Conservation (phyloP, 2,888 invertebrate species). For the Pyrrhia umbra region DNA sequence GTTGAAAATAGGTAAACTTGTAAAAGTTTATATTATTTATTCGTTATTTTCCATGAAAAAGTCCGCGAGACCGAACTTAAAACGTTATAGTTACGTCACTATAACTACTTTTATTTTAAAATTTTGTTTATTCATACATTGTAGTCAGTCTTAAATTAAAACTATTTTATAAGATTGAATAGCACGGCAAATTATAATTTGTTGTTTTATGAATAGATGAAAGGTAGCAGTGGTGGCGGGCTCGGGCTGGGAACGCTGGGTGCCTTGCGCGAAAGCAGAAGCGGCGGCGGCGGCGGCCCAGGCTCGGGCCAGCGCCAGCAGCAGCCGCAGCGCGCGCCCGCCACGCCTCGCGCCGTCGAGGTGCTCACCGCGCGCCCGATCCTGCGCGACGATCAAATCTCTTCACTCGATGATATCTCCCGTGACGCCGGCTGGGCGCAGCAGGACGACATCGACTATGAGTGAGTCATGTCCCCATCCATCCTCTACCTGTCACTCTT, state of each 20-base stretch:
- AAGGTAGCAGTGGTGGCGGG: slow-evolving; percentile 87
- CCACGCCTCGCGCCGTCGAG: slow-evolving; percentile 90
- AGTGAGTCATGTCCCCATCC: slow-evolving; percentile 85
- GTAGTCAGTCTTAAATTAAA: too few species aligned
- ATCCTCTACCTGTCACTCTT: neutral
- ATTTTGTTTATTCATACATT: too few species aligned
- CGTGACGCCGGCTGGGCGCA: slow-evolving; percentile 98
- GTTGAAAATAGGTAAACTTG: too few species aligned
- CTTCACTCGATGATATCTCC: slow-evolving; percentile 97
- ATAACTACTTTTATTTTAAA: too few species aligned
- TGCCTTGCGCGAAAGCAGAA: slow-evolving; percentile 79
- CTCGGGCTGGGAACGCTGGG: slow-evolving; percentile 84
- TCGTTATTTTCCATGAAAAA: too few species aligned
- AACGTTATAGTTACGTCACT: too few species aligned
- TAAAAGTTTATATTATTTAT: too few species aligned
- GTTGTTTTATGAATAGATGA: slow-evolving; percentile 73
- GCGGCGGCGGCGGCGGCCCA: slow-evolving; percentile 65
- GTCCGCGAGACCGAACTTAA: too few species aligned
- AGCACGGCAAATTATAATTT: neutral
- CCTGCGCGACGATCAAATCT: slow-evolving; percentile 97
- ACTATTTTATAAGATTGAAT: too few species aligned
- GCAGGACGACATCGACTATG: slow-evolving; percentile 98
- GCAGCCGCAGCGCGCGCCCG: slow-evolving; percentile 71
- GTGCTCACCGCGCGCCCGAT: slow-evolving; percentile 94
- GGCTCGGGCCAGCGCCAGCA: slow-evolving; percentile 65